A percentile compares a stretch with the other conserved stretches of the same genome.
phyloP scores from a whole-genome alignment of 2,797 vertebrate genomes.

The Sebastes hopkinsi region DNA sequence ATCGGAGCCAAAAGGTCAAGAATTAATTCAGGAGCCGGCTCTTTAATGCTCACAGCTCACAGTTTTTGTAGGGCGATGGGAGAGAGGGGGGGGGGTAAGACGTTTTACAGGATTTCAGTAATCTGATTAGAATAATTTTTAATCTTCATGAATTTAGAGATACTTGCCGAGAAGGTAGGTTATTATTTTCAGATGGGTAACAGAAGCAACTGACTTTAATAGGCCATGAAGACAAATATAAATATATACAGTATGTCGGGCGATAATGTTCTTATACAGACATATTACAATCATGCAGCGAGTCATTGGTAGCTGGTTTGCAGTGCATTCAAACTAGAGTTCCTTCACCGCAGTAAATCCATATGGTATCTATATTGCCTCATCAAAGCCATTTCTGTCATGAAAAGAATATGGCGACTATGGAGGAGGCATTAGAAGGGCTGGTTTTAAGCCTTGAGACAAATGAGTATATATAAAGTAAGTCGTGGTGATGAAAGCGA shows the following conservation, averaged over 20 bases:
- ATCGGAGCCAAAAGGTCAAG: conserved; percentile 74
- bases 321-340: neutral
- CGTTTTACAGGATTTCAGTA: conserved; percentile 29
- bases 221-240: neutral
- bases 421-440: neutral
- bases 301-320: neutral
- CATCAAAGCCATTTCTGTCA: neutral
- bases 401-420: neutral
- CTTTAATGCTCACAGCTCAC: conserved; percentile 58
- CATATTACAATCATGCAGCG: neutral
- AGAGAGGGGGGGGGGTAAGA: neutral
- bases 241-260: neutral
- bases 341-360: neutral
- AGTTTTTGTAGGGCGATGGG: conserved; percentile 1
- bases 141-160: conserved; percentile 38
- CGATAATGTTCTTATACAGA: neutral
- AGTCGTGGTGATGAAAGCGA: neutral
- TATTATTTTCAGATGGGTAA: conserved; percentile 11
- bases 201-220: neutral
- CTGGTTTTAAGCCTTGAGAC: neutral
- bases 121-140: conserved; percentile 45
- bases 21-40: conserved; percentile 76
- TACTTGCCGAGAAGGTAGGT: conserved; percentile 1
- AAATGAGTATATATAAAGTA: neutral
- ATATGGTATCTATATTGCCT: neutral